Evolutionary conservation across 1,140 invertebrate species (phyloP).

Genomic region (Heliconius himera): DNA sequence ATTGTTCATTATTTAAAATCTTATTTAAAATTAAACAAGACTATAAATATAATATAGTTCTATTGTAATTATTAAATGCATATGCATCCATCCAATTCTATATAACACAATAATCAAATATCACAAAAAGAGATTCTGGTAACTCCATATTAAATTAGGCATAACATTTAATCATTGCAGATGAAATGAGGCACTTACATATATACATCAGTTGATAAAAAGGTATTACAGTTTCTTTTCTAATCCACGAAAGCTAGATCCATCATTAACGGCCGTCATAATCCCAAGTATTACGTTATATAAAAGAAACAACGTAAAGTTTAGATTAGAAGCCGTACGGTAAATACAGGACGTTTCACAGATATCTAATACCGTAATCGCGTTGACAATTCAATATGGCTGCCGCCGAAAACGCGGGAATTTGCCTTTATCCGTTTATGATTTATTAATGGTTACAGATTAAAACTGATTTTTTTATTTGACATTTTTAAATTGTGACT

Average conservation of each 20-base stretch:
- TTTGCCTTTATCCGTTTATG: not conserved
- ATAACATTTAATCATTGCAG: too few species aligned
- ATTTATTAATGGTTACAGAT: not conserved
- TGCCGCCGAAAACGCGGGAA: slow-evolving; percentile 28
- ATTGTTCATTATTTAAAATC: not conserved
- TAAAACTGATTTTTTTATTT: not conserved
- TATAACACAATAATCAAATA: not conserved
- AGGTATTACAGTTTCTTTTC: not conserved
- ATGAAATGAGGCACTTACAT: too few species aligned
- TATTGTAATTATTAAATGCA: not conserved
- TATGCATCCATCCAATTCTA: not conserved
- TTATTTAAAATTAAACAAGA: not conserved
- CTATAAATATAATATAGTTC: not conserved
- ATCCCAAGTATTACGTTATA: slow-evolving; percentile 20
- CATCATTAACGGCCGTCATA: not conserved
- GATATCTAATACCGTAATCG: slow-evolving; percentile 60
- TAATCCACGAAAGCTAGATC: slow-evolving; percentile 4
- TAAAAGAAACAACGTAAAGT: slow-evolving; percentile 25
- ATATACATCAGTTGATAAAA: not conserved
- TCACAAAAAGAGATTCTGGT: too few species aligned
- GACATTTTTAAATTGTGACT: not conserved
- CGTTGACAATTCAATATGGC: slow-evolving; percentile 62
- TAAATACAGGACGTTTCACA: slow-evolving; percentile 34
- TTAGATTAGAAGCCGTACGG: slow-evolving; percentile 49
- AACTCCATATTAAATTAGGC: too few species aligned